Conservation (phyloP, 2,113 vertebrate species). For the Apus apus region DNA sequence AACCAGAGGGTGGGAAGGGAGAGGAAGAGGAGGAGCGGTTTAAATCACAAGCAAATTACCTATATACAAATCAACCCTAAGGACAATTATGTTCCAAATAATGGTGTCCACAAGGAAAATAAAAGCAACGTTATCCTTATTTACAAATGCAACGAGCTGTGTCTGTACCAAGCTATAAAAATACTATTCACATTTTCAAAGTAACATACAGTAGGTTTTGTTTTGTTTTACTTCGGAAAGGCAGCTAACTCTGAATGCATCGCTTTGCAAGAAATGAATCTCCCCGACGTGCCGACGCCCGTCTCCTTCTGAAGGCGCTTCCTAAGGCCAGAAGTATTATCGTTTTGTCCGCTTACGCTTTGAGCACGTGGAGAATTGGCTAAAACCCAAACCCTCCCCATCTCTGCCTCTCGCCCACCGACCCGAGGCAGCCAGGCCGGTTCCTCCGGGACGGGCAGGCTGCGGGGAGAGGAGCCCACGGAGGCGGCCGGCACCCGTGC, state of each 20-base stretch:
- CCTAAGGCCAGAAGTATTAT: conserved; percentile 12
- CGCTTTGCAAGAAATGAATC: conserved; percentile 56
- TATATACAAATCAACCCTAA: conserved; percentile 88
- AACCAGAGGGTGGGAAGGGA: conserved; percentile 72
- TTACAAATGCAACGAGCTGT: conserved; percentile 88
- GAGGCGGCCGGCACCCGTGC: neutral
- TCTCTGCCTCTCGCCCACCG: neutral
- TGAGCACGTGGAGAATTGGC: neutral
- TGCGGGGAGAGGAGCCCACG: neutral
- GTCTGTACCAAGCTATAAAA: conserved; percentile 95
- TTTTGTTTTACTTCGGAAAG: conserved; percentile 77
- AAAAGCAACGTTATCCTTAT: conserved; percentile 85
- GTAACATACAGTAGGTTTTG: conserved; percentile 86
- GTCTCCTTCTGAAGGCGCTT: conserved; percentile 58
- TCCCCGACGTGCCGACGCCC: conserved; percentile 33
- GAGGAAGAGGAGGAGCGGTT: conserved; percentile 48
- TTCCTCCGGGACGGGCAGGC: neutral
- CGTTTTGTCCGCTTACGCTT: neutral
- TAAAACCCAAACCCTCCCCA: neutral
- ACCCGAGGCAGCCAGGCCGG: too few species aligned
- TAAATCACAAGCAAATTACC: conserved; percentile 89
- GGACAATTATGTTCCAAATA: conserved; percentile 85
- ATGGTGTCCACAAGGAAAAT: conserved; percentile 80
- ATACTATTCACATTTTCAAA: conserved; percentile 99
- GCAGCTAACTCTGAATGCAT: conserved; percentile 85